phyloP scores from a whole-genome alignment of 1,140 invertebrate species.

The Brachionus paranguensis region DNA sequence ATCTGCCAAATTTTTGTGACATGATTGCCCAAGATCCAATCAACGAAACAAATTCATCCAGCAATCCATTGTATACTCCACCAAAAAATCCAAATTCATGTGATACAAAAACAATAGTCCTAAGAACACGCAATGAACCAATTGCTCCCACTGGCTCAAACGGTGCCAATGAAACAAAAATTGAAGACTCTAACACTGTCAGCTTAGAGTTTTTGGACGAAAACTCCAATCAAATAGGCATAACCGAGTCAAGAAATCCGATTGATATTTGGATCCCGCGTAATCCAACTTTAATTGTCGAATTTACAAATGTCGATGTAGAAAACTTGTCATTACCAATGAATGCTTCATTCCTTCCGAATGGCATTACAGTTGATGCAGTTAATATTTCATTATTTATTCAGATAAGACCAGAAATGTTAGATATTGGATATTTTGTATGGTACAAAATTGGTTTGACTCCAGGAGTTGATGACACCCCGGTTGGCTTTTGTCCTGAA shows the following conservation, averaged over 20 bases:
- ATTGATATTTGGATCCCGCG: conserved; percentile 34
- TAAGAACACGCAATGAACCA: neutral
- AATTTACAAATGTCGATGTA: neutral
- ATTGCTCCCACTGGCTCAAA: neutral
- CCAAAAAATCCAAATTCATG: neutral
- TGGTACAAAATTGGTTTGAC: conserved; percentile 9
- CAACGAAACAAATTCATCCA: neutral
- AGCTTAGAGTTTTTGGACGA: neutral
- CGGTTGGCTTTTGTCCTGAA: neutral
- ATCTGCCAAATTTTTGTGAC: conserved; percentile 6
- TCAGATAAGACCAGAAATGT: neutral
- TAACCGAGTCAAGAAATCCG: neutral
- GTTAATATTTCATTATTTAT: conserved; percentile 11
- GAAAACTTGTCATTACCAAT: neutral
- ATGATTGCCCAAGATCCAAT: neutral
- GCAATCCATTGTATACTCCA: conserved; percentile 7
- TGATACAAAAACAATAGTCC: neutral
- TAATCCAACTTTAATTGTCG: neutral
- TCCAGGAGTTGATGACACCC: neutral
- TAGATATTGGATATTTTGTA: conserved; percentile 1
- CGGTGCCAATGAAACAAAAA: conserved; percentile 27
- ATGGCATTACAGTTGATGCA: neutral
- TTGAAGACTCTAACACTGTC: conserved; percentile 26
- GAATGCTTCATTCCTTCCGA: neutral
- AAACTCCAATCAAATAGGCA: neutral